Conservation (phyloP, 2,113 vertebrate species). For the Odontesthes bonariensis region DNA sequence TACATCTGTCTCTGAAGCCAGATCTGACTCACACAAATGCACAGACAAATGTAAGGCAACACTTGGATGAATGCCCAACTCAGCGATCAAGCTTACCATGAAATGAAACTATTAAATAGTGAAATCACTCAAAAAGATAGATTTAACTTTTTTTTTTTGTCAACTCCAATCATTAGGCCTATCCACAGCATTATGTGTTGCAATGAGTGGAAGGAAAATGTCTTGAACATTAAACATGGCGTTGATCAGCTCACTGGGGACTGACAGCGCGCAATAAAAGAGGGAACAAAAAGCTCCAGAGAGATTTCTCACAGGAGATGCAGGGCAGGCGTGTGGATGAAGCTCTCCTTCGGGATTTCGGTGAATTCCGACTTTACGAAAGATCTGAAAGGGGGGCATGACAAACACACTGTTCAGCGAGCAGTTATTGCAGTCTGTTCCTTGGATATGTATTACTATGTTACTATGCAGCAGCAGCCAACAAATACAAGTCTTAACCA, state of each 20-base stretch:
- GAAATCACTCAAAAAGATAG: too few species aligned
- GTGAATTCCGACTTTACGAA: constrained; percentile 83
- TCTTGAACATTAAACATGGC: constrained; percentile 64
- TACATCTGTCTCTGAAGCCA: constrained; percentile 9
- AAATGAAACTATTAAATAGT: background rate
- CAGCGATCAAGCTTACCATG: background rate
- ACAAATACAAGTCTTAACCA: constrained; percentile 7
- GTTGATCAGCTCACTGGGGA: constrained; percentile 57
- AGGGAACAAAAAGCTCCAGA: constrained; percentile 60
- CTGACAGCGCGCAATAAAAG: constrained; percentile 57
- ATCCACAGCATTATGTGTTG: background rate
- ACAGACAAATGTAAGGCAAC: background rate
- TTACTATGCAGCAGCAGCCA: constrained; percentile 8
- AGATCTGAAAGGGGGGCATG: constrained; percentile 82
- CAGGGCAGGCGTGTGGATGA: constrained; percentile 96
- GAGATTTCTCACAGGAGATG: constrained; percentile 94
- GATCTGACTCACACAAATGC: background rate
- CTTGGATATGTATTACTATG: constrained; percentile 2
- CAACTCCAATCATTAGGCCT: background rate
- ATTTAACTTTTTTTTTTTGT: too few species aligned
- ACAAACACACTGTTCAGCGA: constrained; percentile 20
- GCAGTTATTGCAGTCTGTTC: constrained; percentile 12
- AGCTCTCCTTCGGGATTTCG: constrained; percentile 83
- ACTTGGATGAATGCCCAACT: background rate
- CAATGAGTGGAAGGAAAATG: constrained; percentile 4